Conservation (phyloP, 2,113 vertebrate genomes). For the Ameiurus melas region DNA sequence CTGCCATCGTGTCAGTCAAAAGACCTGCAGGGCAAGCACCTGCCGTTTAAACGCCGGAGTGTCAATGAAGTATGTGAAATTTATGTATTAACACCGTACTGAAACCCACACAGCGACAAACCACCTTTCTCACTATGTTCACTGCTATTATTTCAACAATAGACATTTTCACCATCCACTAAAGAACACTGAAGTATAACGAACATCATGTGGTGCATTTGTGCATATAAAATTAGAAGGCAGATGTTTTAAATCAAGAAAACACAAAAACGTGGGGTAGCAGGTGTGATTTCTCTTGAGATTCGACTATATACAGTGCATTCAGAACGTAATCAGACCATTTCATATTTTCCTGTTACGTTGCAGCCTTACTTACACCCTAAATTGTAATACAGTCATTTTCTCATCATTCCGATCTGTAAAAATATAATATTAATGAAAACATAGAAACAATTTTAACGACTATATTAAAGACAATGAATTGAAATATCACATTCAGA, state of each 20-base stretch:
- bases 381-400: neutral
- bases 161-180: neutral
- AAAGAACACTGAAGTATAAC: neutral
- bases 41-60: slow-evolving; percentile 44
- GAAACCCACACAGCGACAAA: slow-evolving; percentile 8
- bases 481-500: neutral
- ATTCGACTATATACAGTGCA: neutral
- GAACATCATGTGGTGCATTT: neutral
- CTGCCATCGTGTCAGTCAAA: slow-evolving; percentile 34
- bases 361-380: no score
- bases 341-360: neutral
- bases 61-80: slow-evolving; percentile 39
- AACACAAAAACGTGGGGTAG: neutral
- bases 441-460: neutral
- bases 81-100: slow-evolving; percentile 16
- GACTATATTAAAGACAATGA: neutral
- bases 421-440: neutral
- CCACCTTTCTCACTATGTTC: neutral
- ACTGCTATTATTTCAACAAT: neutral
- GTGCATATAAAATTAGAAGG: neutral
- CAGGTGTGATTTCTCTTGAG: neutral
- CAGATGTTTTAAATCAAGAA: neutral
- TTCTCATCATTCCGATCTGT: neutral
- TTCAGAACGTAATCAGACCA: neutral
- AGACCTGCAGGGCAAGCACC: slow-evolving; percentile 50